phyloP scores from a whole-genome alignment of 2,888 invertebrate genomes.

The Bellardia pandia region DNA sequence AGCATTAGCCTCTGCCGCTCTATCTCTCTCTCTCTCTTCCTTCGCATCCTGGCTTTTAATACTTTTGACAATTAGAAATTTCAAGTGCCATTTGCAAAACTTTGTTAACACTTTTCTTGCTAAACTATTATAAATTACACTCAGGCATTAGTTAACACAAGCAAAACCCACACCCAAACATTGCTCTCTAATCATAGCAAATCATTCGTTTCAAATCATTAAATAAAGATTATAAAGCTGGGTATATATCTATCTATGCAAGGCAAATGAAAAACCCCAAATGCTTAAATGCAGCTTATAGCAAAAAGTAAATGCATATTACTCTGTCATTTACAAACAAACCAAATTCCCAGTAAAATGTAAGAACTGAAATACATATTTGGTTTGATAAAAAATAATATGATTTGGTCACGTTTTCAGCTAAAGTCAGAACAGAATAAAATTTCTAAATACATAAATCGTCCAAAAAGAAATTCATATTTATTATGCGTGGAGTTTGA shows the following conservation, averaged over 20 bases:
- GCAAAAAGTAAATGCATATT: slow-evolving; percentile 18
- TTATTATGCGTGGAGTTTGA: slow-evolving; percentile 60
- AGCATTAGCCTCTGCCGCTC: not conserved
- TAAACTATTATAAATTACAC: slow-evolving; percentile 64
- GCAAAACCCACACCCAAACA: slow-evolving; percentile 52
- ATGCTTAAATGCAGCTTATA: slow-evolving; percentile 26
- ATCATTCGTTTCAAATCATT: slow-evolving; percentile 65
- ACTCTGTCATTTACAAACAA: slow-evolving; percentile 1
- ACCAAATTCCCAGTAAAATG: not conserved
- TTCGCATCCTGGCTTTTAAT: not conserved
- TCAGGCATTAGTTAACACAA: slow-evolving; percentile 37
- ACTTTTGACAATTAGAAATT: slow-evolving; percentile 49
- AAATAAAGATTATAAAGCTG: slow-evolving; percentile 65
- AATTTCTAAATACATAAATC: slow-evolving; percentile 30
- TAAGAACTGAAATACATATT: not conserved
- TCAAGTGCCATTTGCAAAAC: slow-evolving; percentile 59
- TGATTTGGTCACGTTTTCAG: slow-evolving; percentile 75
- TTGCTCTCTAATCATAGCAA: slow-evolving; percentile 22
- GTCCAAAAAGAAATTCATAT: slow-evolving; percentile 52
- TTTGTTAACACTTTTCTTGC: not conserved
- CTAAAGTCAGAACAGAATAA: slow-evolving; percentile 40
- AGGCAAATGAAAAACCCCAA: not conserved
- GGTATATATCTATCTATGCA: not conserved
- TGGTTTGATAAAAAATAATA: slow-evolving; percentile 64
- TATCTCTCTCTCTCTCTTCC: too few relatives aligned